These are phyloP conservation scores for Gymnocheta viridis DNA, from an alignment of 2,888 invertebrate genomes.

Conservation along the genomic window DNA sequence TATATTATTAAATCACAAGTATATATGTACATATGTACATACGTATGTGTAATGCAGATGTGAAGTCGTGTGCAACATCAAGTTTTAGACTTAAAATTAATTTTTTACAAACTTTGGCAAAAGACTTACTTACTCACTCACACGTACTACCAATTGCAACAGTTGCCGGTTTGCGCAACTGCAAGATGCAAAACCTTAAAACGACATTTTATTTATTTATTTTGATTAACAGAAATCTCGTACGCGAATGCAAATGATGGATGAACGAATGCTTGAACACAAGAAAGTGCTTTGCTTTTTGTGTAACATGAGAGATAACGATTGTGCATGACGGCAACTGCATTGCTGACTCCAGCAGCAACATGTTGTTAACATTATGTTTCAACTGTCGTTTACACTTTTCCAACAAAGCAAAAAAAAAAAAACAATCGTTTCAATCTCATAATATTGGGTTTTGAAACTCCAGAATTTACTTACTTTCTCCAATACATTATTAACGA, in stretches of 20 bases:
- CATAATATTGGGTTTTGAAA: not conserved
- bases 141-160: not conserved
- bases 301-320: slow-evolving; percentile 37
- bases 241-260: not conserved
- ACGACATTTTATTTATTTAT: not conserved
- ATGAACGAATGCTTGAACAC: not conserved
- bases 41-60: not conserved
- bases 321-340: not conserved
- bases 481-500: too few species aligned
- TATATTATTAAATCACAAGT: not conserved
- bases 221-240: slow-evolving; percentile 3
- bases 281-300: slow-evolving; percentile 1
- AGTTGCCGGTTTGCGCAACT: not conserved
- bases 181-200: not conserved
- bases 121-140: not conserved
- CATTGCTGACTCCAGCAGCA: slow-evolving; percentile 14
- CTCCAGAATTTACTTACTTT: too few species aligned
- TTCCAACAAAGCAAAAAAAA: not conserved
- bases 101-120: slow-evolving; percentile 12
- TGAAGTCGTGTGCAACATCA: not conserved
- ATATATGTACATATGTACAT: not conserved
- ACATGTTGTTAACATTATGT: slow-evolving; percentile 51
- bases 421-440: not conserved
- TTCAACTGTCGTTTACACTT: slow-evolving; percentile 22
- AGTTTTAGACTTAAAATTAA: slow-evolving; percentile 26